phyloP scores from a whole-genome alignment of 2,888 invertebrate genomes.

The Temnothorax unifasciatus region DNA sequence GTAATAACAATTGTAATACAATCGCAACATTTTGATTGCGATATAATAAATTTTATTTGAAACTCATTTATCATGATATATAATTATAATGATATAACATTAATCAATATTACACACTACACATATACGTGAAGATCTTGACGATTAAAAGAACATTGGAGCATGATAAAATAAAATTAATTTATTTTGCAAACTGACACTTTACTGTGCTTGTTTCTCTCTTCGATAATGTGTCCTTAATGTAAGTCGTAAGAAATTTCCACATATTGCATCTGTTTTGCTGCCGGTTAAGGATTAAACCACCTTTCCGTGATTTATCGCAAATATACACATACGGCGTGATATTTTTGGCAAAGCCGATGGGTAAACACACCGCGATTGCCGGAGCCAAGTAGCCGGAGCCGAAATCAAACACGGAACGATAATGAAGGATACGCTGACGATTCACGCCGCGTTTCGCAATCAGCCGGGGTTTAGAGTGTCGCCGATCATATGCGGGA shows the following conservation, averaged over 20 bases:
- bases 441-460: conserved; percentile 13
- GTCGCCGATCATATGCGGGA: conserved; percentile 30
- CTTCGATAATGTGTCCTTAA: not conserved
- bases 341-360: conserved; percentile 42
- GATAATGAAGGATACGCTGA: conserved; percentile 60
- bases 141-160: not conserved
- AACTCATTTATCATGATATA: too few species aligned
- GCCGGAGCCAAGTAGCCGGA: conserved; percentile 27
- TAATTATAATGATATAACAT: not conserved
- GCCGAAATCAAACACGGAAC: conserved; percentile 58
- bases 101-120: not conserved
- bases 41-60: not conserved
- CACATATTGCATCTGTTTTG: not conserved
- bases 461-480: conserved; percentile 53
- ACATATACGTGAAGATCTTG: not conserved
- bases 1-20: not conserved
- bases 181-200: not conserved
- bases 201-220: not conserved
- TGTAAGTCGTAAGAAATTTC: not conserved
- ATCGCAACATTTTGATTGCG: not conserved
- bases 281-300: conserved; percentile 7
- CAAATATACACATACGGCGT: not conserved
- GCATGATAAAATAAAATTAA: not conserved
- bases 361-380: conserved; percentile 8
- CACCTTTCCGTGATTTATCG: not conserved